These are phyloP conservation scores for Orthosia incerta DNA, from an alignment of 2,888 invertebrate genomes.

Conservation along the genomic window DNA sequence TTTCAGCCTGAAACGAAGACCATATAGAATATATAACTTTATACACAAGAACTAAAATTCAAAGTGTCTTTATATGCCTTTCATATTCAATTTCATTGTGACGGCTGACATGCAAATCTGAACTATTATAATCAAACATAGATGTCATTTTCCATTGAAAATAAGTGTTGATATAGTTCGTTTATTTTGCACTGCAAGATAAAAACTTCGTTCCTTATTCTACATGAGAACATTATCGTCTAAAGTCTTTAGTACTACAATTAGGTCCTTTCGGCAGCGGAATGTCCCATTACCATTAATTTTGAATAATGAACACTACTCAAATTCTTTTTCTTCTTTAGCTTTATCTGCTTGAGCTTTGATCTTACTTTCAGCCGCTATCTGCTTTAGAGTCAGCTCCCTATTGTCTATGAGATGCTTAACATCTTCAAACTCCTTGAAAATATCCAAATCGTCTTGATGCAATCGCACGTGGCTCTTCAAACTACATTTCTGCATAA, in stretches of 20 bases:
- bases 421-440: constrained; percentile 88
- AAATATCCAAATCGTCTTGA: constrained; percentile 87
- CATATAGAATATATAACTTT: neutral
- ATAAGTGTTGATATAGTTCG: neutral
- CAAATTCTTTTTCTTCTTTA: constrained; percentile 69
- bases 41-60: neutral
- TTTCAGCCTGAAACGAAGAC: neutral
- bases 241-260: constrained; percentile 37
- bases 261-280: constrained; percentile 28
- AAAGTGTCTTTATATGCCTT: neutral
- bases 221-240: constrained; percentile 20
- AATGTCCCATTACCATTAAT: constrained; percentile 42
- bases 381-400: constrained; percentile 86
- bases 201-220: neutral
- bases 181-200: neutral
- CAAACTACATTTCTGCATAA: constrained; percentile 86
- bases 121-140: neutral
- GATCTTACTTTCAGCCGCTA: constrained; percentile 84
- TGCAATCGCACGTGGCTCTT: constrained; percentile 85
- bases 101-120: neutral
- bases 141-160: neutral
- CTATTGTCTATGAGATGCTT: constrained; percentile 87
- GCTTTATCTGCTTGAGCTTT: constrained; percentile 78
- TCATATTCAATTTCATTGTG: neutral
- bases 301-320: constrained; percentile 55